phyloP scores from a whole-genome alignment of 2,888 invertebrate species.

The Masnerella sp. region DNA sequence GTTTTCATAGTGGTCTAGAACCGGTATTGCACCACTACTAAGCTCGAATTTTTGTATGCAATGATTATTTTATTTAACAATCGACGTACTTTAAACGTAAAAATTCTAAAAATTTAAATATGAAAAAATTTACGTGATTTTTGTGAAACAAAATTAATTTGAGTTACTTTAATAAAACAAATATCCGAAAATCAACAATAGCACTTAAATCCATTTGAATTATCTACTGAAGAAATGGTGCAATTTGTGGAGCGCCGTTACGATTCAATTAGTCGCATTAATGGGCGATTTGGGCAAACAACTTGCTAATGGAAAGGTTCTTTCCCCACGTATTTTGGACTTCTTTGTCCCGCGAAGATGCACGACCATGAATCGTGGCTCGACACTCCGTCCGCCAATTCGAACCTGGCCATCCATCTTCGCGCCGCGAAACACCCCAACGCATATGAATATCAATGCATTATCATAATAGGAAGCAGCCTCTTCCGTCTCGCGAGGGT shows the following conservation, averaged over 20 bases:
- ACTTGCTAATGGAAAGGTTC: slow-evolving; percentile 57
- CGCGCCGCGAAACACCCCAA: slow-evolving; percentile 63
- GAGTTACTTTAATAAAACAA: too few species aligned
- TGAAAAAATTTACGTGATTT: not conserved
- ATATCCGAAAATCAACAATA: too few species aligned
- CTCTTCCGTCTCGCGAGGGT: slow-evolving; percentile 64
- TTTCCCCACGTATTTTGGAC: too few species aligned
- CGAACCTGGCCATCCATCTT: slow-evolving; percentile 47
- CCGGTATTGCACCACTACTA: too few species aligned
- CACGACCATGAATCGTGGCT: slow-evolving; percentile 34
- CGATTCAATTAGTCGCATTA: slow-evolving; percentile 65
- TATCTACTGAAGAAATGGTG: too few species aligned
- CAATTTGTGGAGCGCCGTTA: slow-evolving; percentile 44
- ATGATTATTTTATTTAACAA: too few species aligned
- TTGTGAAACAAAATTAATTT: not conserved
- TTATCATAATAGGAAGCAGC: slow-evolving; percentile 73
- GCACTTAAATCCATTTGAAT: too few species aligned
- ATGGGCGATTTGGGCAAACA: slow-evolving; percentile 64
- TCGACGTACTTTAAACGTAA: too few species aligned
- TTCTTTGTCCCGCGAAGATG: slow-evolving; percentile 47
- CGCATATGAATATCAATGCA: slow-evolving; percentile 75
- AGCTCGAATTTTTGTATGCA: too few species aligned
- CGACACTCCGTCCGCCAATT: slow-evolving; percentile 30
- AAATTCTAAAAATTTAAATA: too few species aligned
- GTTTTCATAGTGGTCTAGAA: too few species aligned